A percentile compares a stretch with the other conserved stretches of the same genome.
Evolutionary conservation across 2,888 invertebrate genomes (phyloP).

Genomic region (Leucoptera coffeella): DNA sequence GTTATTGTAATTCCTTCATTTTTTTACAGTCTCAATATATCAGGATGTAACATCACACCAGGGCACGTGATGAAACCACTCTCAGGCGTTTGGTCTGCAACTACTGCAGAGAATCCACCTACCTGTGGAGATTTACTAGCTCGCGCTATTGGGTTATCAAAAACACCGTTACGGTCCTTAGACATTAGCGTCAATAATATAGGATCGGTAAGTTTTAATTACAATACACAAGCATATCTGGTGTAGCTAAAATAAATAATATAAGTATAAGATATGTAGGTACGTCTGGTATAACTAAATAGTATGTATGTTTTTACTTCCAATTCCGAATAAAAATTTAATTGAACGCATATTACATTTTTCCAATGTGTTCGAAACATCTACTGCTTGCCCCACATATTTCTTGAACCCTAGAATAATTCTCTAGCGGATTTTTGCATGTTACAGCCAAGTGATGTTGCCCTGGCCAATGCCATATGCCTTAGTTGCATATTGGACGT

Average conservation of each 20-base stretch:
- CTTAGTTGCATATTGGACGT: slow-evolving; percentile 35
- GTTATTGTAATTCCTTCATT: neutral
- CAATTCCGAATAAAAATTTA: no score
- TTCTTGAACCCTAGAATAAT: no score
- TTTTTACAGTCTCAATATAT: slow-evolving; percentile 33
- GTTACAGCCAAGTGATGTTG: slow-evolving; percentile 30
- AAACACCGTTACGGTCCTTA: slow-evolving; percentile 35
- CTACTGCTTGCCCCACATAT: no score
- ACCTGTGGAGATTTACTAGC: slow-evolving; percentile 43
- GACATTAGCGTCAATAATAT: slow-evolving; percentile 45
- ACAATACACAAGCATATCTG: no score
- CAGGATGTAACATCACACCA: slow-evolving; percentile 39
- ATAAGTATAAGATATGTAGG: no score
- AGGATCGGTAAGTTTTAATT: slow-evolving; percentile 32
- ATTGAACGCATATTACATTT: no score
- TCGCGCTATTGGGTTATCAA: slow-evolving; percentile 39
- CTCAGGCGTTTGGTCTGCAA: slow-evolving; percentile 43
- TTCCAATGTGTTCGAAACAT: no score
- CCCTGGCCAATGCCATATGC: slow-evolving; percentile 37
- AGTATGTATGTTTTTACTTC: no score
- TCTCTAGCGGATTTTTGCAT: slow-evolving; percentile 10
- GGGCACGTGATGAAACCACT: slow-evolving; percentile 28
- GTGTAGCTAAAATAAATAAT: no score
- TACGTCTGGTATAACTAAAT: no score
- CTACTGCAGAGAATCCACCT: slow-evolving; percentile 36